Evolutionary conservation across 2,113 vertebrate species (phyloP).

Genomic region (Halichoeres trimaculatus): DNA sequence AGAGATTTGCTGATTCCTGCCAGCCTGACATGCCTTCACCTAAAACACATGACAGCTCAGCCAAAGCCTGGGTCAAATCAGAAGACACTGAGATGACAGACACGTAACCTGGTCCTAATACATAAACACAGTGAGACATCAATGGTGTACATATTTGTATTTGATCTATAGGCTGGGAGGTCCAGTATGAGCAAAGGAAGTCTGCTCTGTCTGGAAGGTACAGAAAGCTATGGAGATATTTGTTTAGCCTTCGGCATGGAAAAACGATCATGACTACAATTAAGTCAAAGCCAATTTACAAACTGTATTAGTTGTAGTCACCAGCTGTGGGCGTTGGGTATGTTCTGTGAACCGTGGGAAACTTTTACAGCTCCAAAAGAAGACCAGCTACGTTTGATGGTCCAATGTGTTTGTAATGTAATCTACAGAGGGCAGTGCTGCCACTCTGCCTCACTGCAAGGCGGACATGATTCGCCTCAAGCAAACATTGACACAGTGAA

Average conservation of each 20-base stretch:
- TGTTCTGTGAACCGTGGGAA: background rate
- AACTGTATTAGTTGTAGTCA: slow-evolving; percentile 1
- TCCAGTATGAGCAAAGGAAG: slow-evolving; percentile 2
- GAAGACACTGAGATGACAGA: slow-evolving; percentile 40
- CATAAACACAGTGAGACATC: slow-evolving; percentile 16
- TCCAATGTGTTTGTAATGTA: background rate
- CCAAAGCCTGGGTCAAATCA: slow-evolving; percentile 72
- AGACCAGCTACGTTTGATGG: background rate
- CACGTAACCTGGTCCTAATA: slow-evolving; percentile 2
- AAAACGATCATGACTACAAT: background rate
- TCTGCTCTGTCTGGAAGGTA: background rate
- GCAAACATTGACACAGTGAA: slow-evolving; percentile 68
- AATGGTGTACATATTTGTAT: background rate
- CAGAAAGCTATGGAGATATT: background rate
- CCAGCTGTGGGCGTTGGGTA: background rate
- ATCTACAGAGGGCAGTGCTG: slow-evolving; percentile 14
- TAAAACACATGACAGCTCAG: slow-evolving; percentile 51
- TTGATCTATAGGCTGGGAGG: background rate
- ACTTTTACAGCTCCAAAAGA: slow-evolving; percentile 5
- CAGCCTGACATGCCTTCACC: slow-evolving; percentile 53
- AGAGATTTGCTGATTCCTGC: slow-evolving; percentile 91
- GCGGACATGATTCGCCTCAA: slow-evolving; percentile 27
- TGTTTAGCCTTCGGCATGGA: background rate
- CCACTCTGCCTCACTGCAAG: slow-evolving; percentile 12
- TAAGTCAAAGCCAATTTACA: background rate